Conservation (phyloP, 2,888 invertebrate species). For the Drosophila robusta region DNA sequence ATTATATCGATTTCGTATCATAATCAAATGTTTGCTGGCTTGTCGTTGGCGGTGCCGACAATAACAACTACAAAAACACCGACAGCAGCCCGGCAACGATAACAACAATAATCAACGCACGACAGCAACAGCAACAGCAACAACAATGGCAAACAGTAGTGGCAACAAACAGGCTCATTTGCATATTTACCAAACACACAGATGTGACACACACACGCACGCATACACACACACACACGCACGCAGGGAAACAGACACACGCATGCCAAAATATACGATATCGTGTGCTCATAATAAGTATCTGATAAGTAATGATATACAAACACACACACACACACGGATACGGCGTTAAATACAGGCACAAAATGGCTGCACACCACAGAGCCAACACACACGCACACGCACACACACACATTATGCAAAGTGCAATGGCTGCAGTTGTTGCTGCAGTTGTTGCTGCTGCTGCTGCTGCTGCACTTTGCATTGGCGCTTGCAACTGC, state of each 20-base stretch:
- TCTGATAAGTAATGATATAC: conserved; percentile 83
- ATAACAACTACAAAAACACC: conserved; percentile 75
- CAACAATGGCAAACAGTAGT: conserved; percentile 80
- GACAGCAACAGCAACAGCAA: conserved; percentile 56
- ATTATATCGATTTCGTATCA: conserved; percentile 82
- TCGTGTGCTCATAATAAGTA: conserved; percentile 82
- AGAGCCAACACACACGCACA: conserved; percentile 49
- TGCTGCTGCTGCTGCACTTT: conserved; percentile 61
- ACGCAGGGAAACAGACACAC: conserved; percentile 12
- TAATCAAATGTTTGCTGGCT: conserved; percentile 81
- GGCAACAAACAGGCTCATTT: conserved; percentile 81
- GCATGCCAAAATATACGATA: conserved; percentile 78
- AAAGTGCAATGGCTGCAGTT: conserved; percentile 80
- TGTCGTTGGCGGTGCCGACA: conserved; percentile 70
- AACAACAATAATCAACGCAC: conserved; percentile 78
- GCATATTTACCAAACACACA: conserved; percentile 80
- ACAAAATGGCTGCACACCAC: conserved; percentile 79
- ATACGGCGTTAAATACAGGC: conserved; percentile 59
- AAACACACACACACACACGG: conserved; percentile 67
- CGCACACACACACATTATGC: conserved; percentile 59
- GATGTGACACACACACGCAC: conserved; percentile 41
- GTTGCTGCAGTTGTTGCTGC: conserved; percentile 32
- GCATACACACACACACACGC: conserved; percentile 22
- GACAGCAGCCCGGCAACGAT: conserved; percentile 47
- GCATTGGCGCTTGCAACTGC: conserved; percentile 56